phyloP scores from a whole-genome alignment of 2,113 vertebrate species.

The Danionella cerebrum region DNA sequence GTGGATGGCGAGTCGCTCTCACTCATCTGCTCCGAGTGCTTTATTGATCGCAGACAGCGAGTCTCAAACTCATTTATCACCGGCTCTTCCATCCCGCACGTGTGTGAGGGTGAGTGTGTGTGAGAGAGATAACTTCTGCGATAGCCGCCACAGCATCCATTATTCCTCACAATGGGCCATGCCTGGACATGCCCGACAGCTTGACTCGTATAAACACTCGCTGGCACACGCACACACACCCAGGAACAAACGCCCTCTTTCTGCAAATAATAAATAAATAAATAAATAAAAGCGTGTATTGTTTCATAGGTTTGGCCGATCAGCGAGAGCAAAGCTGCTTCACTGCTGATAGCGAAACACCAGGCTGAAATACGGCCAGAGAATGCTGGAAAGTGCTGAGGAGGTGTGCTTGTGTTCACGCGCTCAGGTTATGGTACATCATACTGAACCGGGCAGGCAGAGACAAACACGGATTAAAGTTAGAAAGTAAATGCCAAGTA shows the following conservation, averaged over 20 bases:
- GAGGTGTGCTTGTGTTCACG: constrained; percentile 12
- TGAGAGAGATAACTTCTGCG: constrained; percentile 55
- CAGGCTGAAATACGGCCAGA: constrained; percentile 46
- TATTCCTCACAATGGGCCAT: constrained; percentile 49
- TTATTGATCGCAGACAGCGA: constrained; percentile 67
- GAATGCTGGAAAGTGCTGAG: constrained; percentile 53
- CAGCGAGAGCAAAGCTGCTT: constrained; percentile 56
- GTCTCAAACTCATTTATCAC: constrained; percentile 66
- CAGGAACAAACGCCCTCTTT: constrained; percentile 45
- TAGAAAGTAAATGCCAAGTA: background rate
- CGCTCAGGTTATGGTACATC: constrained; percentile 52
- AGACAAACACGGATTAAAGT: constrained; percentile 14
- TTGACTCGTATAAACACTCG: constrained; percentile 30
- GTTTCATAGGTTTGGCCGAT: constrained; percentile 51
- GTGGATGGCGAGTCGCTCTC: constrained; percentile 33
- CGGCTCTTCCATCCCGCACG: constrained; percentile 58
- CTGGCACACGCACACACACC: background rate
- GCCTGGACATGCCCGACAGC: constrained; percentile 35
- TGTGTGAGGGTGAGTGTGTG: constrained; percentile 32
- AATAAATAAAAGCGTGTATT: constrained; percentile 42
- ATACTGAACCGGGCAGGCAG: constrained; percentile 55
- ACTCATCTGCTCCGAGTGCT: constrained; percentile 64
- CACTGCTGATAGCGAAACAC: constrained; percentile 54
- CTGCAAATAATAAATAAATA: constrained; percentile 31
- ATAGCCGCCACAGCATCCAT: constrained; percentile 65